Evolutionary conservation across 2,888 invertebrate species (phyloP).

Genomic region (Lepidochitona cinerea): DNA sequence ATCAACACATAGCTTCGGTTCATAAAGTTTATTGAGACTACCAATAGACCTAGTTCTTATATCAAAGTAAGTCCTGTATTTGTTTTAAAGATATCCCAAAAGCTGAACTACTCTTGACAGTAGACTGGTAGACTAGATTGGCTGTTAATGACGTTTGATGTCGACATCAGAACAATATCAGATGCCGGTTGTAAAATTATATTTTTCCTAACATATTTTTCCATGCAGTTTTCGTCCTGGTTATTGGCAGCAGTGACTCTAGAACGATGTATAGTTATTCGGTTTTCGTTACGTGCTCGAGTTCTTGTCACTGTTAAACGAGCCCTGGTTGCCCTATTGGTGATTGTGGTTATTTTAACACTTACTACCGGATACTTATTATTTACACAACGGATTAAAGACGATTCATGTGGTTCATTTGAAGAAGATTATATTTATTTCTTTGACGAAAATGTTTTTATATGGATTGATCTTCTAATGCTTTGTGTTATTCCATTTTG

Average conservation of each 20-base stretch:
- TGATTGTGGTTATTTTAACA: constrained; percentile 19
- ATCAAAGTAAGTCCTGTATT: no score
- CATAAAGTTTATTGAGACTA: no score
- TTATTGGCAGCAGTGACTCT: constrained; percentile 39
- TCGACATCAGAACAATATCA: constrained; percentile 31
- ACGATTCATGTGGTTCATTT: constrained; percentile 32
- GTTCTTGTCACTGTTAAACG: constrained; percentile 25
- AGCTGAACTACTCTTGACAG: no score
- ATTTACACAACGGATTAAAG: constrained; percentile 41
- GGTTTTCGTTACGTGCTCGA: constrained; percentile 17
- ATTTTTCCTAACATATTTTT: constrained; percentile 39
- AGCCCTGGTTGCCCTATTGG: constrained; percentile 14
- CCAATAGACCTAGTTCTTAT: no score
- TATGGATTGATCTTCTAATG: constrained; percentile 38
- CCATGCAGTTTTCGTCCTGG: constrained; percentile 47
- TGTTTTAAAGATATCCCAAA: no score
- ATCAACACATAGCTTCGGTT: no score
- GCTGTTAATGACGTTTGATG: constrained; percentile 27
- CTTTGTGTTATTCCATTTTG: constrained; percentile 34
- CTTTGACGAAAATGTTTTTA: constrained; percentile 41
- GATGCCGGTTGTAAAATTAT: constrained; percentile 38
- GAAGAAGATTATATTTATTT: constrained; percentile 14
- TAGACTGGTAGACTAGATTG: no score
- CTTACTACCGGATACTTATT: constrained; percentile 30
- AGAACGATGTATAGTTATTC: constrained; percentile 33